Evolutionary conservation across 2,888 invertebrate species (phyloP), one percentile per base, ranked within the genome.

Genomic region (Ectropis crepuscularia): DNA sequence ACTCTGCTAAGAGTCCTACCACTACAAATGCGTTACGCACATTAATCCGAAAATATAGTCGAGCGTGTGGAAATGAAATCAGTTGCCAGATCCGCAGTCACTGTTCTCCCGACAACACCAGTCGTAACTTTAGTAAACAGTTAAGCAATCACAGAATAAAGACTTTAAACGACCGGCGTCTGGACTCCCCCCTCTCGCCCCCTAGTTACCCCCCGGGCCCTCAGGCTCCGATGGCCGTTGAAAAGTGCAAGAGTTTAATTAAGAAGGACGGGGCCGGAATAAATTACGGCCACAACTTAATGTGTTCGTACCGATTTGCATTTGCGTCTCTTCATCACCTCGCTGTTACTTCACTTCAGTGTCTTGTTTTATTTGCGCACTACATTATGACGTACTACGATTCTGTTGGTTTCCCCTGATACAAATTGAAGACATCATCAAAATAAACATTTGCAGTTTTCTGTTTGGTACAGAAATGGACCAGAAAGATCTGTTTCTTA

Each of bases 191-290:
- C 39, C 39, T 36, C 6, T 11, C 1, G 11, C 45, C 28, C 50
- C 43, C 8, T 16, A 6, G 9, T 11, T 6, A 9, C 9, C 11
- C 57, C 53, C n/a, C n/a, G n/a, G n/a, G n/a, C n/a, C n/a, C 11
- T 16, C 42, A 10, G 6, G 16, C 41, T 49, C 43, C 59, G 48
- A 9, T 39, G 48, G 9, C 28, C 54, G 46, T 51, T 69, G 73
- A 77, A 78, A 80, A 81, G 80, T 81, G 82, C 81, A 82, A 77
- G 81, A 77, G 77, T 78, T 81, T 80, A 81, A 82, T 81, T 80
- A 80, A 79, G 80, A 79, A 65, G 72, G 77, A 78, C 77, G 74
- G 71, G 74, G 67, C 53, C 63, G 61, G 82, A 80, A 82, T 83
- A 82, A 78, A 79, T 82, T 82, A 82, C 69, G 70, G 68, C 66